Evolutionary conservation across 2,113 vertebrate genomes (phyloP), one percentile per base, ranked within the genome.

Genomic region (Nymphicus hollandicus): DNA sequence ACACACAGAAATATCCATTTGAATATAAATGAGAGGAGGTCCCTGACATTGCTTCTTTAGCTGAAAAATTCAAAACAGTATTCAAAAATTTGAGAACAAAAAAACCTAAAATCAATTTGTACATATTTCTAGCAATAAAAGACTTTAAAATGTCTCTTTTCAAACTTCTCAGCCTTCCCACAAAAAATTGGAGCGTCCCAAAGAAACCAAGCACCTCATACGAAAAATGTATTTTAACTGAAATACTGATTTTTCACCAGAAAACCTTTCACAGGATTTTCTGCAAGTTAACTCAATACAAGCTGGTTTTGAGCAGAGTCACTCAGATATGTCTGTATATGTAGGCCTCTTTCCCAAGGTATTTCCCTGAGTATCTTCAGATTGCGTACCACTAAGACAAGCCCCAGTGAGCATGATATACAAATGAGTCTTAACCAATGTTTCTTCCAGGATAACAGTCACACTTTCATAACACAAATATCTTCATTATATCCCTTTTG

Each of bases 21-120:
- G 83, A 89, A 92, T 68, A 91, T 71, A 92, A 94, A 87, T 86
- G 69, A 92, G 61, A 94, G 52, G 39, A 95, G 82, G 64, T 41
- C 69, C 44, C 73, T 94, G 39, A 74, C 60, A 81, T 44, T 35
- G 7, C 60, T 85, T 66, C 39, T 84, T 80, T 61, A 39, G 43
- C 76, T 70, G 68, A 88, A 93, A 84, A 81, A 68, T 84, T 93
- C 39, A 64, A 81, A 95, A 78, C 18, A 50, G 41, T 52, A 82
- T 82, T 76, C 14, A 79, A 81, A 94, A 87, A 89, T 56, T n/a
- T 69, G 37, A 73, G 53, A 35, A 24, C 9, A 79, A 61, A 90
- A 74, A 52, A 64, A 35, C 7, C 4, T 8, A 31, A 87, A 80
- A 73, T 53, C 22, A 29, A 33, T 66, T 80, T 33, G 20, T 82